A percentile compares a stretch with the other conserved stretches of the same genome.
Conservation (phyloP, 1,140 invertebrate species). For the Tetranychus urticae region DNA sequence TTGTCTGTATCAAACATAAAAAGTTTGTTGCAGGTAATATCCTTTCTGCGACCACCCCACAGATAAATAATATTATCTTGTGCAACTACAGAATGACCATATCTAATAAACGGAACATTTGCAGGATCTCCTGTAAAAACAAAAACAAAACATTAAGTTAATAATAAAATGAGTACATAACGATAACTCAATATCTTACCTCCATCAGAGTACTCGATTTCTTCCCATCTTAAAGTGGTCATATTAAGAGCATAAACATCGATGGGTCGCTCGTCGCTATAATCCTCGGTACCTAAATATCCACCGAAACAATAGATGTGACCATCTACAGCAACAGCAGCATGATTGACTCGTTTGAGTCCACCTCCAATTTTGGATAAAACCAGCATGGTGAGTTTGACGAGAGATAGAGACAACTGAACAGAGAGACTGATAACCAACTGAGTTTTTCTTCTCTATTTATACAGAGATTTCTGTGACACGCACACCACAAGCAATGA, state of each 20-base stretch:
- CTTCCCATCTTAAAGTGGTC: constrained; percentile 26
- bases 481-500: no score
- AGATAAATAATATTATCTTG: constrained; percentile 51
- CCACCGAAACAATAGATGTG: constrained; percentile 74
- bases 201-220: neutral
- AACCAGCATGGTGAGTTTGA: neutral
- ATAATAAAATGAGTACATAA: no score
- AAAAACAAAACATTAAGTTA: no score
- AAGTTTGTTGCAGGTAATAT: constrained; percentile 44
- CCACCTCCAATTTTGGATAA: constrained; percentile 33
- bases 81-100: constrained; percentile 64
- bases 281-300: constrained; percentile 56
- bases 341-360: constrained; percentile 58
- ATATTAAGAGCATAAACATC: constrained; percentile 69
- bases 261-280: constrained; percentile 39
- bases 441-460: no score
- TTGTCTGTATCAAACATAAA: constrained; percentile 52
- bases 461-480: no score
- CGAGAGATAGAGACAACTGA: no score
- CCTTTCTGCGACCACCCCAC: constrained; percentile 73
- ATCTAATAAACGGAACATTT: constrained; percentile 17
- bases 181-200: no score
- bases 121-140: no score
- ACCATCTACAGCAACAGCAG: constrained; percentile 51
- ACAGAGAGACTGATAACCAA: no score